Evolutionary conservation across 1,140 invertebrate species (phyloP), one percentile per base, ranked within the genome.

Genomic region (Alviniconcha marisindica): DNA sequence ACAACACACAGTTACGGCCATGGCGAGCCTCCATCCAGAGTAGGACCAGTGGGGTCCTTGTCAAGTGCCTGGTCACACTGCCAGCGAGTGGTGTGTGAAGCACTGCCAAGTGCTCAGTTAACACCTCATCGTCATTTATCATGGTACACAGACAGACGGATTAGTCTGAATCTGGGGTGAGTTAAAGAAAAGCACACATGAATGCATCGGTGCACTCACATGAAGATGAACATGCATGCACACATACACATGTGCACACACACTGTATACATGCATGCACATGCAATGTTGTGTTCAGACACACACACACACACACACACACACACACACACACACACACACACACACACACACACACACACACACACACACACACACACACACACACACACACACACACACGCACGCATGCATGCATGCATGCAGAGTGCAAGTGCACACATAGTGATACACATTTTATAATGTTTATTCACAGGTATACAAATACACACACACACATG

Each of bases 81-180:
- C n/a, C n/a, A n/a, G n/a, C n/a, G n/a, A n/a, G n/a, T n/a, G n/a
- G n/a, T n/a, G n/a, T n/a, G n/a, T n/a, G n/a, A n/a, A n/a, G n/a
- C n/a, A n/a, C n/a, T n/a, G n/a, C n/a, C n/a, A n/a, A n/a, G n/a
- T n/a, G 7, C 24, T 42, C 38, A 15, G 38, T 18, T 44, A 42
- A 40, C 44, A 24, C 2, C 40, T 38, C 42, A 40, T n/a, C 42
- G 73, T 44, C 21, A 38, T 14, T 7, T n/a, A 10, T 1, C 36
- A 3, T 76, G 73, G 73, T 76, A 76, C 42, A 76, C 40, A 42
- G 73, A 76, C 42, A 76, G 44, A 44, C 40, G 73, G 44, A 76
- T 76, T 40, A 76, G 73, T 28, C 21, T 21, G 15, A 76, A 76
- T 76, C 21, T 76, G 24, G 73, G 73, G 73, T 76, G 21, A n/a